Percentiles rank a stretch among this genome's conserved stretches.
These are phyloP conservation scores for Peribatodes rhomboidaria DNA, from an alignment of 2,888 invertebrate genomes.

Conservation along the genomic window DNA sequence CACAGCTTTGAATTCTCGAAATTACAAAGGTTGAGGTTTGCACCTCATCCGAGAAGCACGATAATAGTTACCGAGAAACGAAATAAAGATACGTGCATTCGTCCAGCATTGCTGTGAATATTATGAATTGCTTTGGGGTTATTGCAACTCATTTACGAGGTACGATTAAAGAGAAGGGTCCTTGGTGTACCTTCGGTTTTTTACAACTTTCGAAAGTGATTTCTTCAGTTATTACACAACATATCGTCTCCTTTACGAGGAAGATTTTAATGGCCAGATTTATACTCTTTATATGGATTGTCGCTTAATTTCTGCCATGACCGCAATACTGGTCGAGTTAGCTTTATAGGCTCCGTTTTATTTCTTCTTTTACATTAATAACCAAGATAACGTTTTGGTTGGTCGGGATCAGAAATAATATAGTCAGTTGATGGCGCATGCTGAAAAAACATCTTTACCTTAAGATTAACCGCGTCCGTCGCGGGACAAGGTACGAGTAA, in stretches of 20 bases:
- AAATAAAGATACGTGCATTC: constrained; percentile 30
- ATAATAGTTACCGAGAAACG: constrained; percentile 32
- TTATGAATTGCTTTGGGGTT: constrained; percentile 57
- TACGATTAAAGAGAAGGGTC: constrained; percentile 62
- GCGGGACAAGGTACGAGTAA: too few relatives aligned
- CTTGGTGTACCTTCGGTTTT: constrained; percentile 60
- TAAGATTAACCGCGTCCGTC: too few relatives aligned
- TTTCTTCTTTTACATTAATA: constrained; percentile 34
- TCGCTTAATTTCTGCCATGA: constrained; percentile 46
- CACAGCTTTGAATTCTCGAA: constrained; percentile 21
- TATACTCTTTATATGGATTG: constrained; percentile 52
- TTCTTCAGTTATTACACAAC: constrained; percentile 66
- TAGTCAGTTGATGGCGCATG: too few relatives aligned
- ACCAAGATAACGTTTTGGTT: constrained; percentile 21
- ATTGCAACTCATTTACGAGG: constrained; percentile 64
- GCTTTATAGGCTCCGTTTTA: constrained; percentile 39
- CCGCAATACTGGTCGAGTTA: constrained; percentile 38
- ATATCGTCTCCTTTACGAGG: constrained; percentile 62
- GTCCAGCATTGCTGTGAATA: constrained; percentile 39
- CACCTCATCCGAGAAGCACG: constrained; percentile 24
- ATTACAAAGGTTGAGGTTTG: constrained; percentile 31
- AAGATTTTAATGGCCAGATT: constrained; percentile 64
- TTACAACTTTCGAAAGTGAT: constrained; percentile 81
- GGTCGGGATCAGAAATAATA: too few relatives aligned
- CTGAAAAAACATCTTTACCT: too few relatives aligned